A percentile compares a stretch with the other conserved stretches of the same genome.
Conservation (phyloP, 2,113 vertebrate species). For the Lamprotornis superbus region DNA sequence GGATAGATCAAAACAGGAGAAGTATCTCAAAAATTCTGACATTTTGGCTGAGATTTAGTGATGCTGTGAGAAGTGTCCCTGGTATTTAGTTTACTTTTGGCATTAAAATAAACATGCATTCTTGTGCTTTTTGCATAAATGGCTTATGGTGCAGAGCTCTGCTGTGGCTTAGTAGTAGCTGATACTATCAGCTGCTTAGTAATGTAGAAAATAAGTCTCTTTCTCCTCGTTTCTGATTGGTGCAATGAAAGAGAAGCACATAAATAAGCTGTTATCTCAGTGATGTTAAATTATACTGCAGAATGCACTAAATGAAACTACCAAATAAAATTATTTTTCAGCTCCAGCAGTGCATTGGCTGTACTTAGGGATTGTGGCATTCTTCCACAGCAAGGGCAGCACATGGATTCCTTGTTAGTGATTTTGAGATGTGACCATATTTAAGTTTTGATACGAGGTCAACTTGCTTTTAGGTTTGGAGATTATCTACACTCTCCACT, state of each 20-base stretch:
- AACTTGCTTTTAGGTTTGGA: not conserved
- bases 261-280: not conserved
- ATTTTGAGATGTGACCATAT: not conserved
- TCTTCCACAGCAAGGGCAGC: not conserved
- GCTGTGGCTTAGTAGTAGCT: not conserved
- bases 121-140: not conserved
- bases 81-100: not conserved
- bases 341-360: not conserved
- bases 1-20: not conserved
- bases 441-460: not conserved
- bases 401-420: not conserved
- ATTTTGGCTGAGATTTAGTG: not conserved
- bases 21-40: conserved; percentile 13
- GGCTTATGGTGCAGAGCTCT: not conserved
- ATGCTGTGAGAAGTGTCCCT: not conserved
- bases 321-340: not conserved
- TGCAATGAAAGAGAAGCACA: not conserved
- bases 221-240: not conserved
- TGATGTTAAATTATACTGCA: not conserved
- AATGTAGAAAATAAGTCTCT: not conserved
- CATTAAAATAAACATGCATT: not conserved
- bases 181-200: not conserved
- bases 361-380: not conserved
- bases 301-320: not conserved
- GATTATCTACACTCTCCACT: not conserved